Percentiles rank a stretch among this genome's conserved stretches.
phyloP scores from a whole-genome alignment of 2,888 invertebrate species.

The Hedya salicella region DNA sequence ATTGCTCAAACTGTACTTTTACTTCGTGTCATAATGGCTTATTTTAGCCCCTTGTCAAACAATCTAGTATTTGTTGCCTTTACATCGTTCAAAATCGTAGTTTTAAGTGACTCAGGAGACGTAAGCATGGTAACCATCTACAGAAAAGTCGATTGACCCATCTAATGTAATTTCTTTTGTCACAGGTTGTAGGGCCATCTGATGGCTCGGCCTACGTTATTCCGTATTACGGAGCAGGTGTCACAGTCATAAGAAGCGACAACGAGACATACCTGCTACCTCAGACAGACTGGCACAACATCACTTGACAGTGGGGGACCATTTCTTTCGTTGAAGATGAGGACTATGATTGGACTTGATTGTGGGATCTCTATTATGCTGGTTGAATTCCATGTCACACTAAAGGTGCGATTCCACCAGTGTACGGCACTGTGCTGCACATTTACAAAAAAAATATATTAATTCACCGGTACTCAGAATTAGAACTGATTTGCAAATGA shows the following conservation, averaged over 20 bases:
- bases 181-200: constrained; percentile 93
- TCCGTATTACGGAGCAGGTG: constrained; percentile 96
- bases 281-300: constrained; percentile 90
- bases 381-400: constrained; percentile 1
- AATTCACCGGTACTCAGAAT: too few species aligned
- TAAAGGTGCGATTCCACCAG: too few species aligned
- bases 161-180: constrained; percentile 22
- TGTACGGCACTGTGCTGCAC: too few species aligned
- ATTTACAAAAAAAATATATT: too few species aligned
- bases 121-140: too few species aligned
- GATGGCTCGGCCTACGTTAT: constrained; percentile 98
- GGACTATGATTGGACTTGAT: constrained; percentile 81
- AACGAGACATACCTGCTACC: constrained; percentile 93
- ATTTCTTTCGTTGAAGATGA: constrained; percentile 79
- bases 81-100: too few species aligned
- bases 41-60: too few species aligned
- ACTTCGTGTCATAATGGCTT: too few species aligned
- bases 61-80: too few species aligned
- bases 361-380: constrained; percentile 32
- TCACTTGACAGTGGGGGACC: constrained; percentile 83
- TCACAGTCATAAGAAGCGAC: constrained; percentile 91
- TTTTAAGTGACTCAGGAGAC: too few species aligned
- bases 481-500: too few species aligned
- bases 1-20: too few species aligned
- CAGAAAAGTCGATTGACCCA: background rate